Evolutionary conservation across 2,797 vertebrate genomes (phyloP).

Genomic region (Knipowitschia caucasica): DNA sequence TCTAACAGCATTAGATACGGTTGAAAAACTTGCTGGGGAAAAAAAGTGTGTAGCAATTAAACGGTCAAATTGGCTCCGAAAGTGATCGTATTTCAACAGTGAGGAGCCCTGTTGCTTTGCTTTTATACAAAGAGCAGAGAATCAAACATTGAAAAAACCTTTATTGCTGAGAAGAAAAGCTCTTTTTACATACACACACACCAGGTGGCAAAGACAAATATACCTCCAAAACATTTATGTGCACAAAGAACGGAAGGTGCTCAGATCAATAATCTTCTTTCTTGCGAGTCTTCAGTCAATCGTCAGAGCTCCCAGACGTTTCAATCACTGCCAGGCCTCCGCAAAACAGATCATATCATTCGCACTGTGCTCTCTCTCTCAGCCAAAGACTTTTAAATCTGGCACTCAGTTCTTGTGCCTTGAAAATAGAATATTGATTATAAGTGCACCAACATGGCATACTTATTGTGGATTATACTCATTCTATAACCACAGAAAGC

Average conservation of each 20-base stretch:
- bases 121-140: constrained; percentile 31
- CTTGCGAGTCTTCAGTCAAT: constrained; percentile 28
- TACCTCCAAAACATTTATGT: constrained; percentile 13
- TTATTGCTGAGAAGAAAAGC: constrained; percentile 23
- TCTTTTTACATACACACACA: neutral
- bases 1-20: neutral
- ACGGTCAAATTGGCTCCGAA: neutral
- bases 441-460: too few relatives aligned
- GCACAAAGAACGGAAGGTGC: constrained; percentile 27
- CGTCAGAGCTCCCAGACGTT: constrained; percentile 14
- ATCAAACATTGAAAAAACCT: constrained; percentile 32
- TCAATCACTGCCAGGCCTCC: constrained; percentile 39
- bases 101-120: constrained; percentile 21
- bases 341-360: constrained; percentile 18
- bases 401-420: neutral
- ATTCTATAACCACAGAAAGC: too few relatives aligned
- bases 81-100: constrained; percentile 14
- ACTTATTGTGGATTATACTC: too few relatives aligned
- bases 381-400: constrained; percentile 30
- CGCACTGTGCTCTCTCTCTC: constrained; percentile 6
- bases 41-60: neutral
- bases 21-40: neutral
- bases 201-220: constrained; percentile 8
- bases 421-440: too few relatives aligned
- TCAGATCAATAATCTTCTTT: constrained; percentile 44